Conservation (phyloP, 1,140 invertebrate species). For the Drosophila serrata region DNA sequence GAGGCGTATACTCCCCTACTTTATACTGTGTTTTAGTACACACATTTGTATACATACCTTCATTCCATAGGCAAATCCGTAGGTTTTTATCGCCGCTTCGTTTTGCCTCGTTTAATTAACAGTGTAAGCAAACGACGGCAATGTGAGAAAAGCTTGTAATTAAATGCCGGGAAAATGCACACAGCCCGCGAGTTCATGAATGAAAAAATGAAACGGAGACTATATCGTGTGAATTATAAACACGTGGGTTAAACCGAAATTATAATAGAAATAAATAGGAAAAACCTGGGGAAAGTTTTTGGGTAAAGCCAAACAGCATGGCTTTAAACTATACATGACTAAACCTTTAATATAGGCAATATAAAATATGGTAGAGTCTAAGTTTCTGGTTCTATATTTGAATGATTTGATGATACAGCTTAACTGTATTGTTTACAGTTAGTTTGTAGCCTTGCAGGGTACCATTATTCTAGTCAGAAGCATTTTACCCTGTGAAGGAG, state of each 20-base stretch:
- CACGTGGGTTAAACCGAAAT: slow-evolving; percentile 27
- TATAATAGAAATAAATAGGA: slow-evolving; percentile 16
- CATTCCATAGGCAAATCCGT: neutral
- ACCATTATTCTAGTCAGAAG: too few relatives aligned
- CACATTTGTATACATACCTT: neutral
- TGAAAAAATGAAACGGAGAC: slow-evolving; percentile 33
- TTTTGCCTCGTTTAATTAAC: slow-evolving; percentile 51
- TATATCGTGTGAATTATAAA: slow-evolving; percentile 9
- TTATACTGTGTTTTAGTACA: neutral
- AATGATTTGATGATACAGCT: slow-evolving; percentile 1
- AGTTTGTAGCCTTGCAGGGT: neutral
- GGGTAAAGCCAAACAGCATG: slow-evolving; percentile 15
- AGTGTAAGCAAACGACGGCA: slow-evolving; percentile 54
- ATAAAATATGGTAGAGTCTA: neutral
- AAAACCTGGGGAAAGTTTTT: slow-evolving; percentile 16
- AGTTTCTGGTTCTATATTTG: neutral
- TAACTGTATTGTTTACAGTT: too few relatives aligned
- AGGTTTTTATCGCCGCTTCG: slow-evolving; percentile 21
- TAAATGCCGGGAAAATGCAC: slow-evolving; percentile 67
- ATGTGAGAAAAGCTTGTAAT: slow-evolving; percentile 66
- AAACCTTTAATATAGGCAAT: neutral
- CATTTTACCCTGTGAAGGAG: too few relatives aligned
- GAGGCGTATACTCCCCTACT: slow-evolving; percentile 11
- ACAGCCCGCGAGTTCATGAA: slow-evolving; percentile 13
- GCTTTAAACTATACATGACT: neutral